Conservation (phyloP, 2,888 invertebrate genomes). For the Coelogynopora nodosa region DNA sequence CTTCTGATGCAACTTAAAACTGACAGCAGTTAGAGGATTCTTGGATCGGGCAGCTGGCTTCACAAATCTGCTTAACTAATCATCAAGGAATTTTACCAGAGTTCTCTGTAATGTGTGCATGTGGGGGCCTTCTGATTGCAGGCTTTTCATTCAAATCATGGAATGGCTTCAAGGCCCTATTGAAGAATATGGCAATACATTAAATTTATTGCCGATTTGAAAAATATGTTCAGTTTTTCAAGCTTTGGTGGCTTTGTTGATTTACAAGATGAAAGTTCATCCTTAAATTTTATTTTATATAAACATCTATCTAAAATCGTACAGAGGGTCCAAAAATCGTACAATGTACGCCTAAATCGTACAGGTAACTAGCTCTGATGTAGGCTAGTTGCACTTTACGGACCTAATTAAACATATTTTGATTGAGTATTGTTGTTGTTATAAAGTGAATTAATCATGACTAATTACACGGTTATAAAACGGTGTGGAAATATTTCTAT, state of each 20-base stretch:
- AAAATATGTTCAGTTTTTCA: not conserved
- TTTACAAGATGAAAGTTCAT: not conserved
- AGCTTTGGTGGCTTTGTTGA: not conserved
- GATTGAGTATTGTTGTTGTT: too few species aligned
- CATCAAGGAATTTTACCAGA: not conserved
- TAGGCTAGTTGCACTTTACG: too few species aligned
- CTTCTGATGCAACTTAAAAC: constrained; percentile 36
- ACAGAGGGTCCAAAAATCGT: too few species aligned
- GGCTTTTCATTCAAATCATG: constrained; percentile 22
- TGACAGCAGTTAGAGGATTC: constrained; percentile 16
- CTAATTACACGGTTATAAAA: too few species aligned
- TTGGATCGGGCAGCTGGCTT: constrained; percentile 41
- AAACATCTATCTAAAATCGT: too few species aligned
- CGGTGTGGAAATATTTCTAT: too few species aligned
- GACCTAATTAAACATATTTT: too few species aligned
- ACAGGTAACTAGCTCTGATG: too few species aligned
- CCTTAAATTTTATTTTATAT: not conserved
- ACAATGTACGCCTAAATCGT: too few species aligned
- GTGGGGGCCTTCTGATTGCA: constrained; percentile 41
- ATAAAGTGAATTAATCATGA: too few species aligned
- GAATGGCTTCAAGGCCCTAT: constrained; percentile 5
- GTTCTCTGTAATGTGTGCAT: constrained; percentile 23
- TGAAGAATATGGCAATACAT: constrained; percentile 21
- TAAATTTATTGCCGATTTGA: not conserved
- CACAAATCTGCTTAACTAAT: constrained; percentile 37